Conservation (phyloP, 2,113 vertebrate genomes). For the Lasiurus cinereus region DNA sequence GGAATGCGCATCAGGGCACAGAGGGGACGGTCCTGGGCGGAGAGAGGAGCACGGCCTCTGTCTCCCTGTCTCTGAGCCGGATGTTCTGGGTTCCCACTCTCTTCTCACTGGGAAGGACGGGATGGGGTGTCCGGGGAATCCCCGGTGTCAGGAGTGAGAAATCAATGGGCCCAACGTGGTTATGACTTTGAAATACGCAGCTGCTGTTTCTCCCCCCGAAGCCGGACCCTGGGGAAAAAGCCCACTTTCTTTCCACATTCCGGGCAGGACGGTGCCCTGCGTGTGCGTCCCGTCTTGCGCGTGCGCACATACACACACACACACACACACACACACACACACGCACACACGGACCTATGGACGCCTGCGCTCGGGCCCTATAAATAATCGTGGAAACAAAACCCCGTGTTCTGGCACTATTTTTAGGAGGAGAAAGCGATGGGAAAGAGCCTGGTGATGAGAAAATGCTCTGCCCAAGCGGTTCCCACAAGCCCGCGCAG, state of each 20-base stretch:
- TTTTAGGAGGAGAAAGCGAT: constrained; percentile 75
- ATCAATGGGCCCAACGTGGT: background rate
- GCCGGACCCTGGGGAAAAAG: background rate
- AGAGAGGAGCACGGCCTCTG: no score
- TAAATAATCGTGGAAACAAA: constrained; percentile 70
- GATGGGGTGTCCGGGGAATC: background rate
- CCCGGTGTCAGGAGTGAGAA: background rate
- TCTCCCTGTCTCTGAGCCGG: background rate
- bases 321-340: no score
- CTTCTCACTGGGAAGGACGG: background rate
- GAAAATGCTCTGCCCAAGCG: constrained; percentile 47
- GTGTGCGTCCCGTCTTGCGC: no score
- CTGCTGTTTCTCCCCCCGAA: background rate
- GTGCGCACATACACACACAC: no score
- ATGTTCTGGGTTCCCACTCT: background rate
- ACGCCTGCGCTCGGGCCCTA: background rate
- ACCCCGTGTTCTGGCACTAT: constrained; percentile 67
- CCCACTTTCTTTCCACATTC: background rate
- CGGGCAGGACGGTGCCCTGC: background rate
- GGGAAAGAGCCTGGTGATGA: constrained; percentile 80
- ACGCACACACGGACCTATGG: background rate
- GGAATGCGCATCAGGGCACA: background rate
- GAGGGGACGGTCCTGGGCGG: background rate
- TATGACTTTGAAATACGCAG: background rate
- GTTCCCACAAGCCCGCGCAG: constrained; percentile 72